Percentiles rank a stretch among this genome's conserved stretches.
phyloP scores from a whole-genome alignment of 2,113 vertebrate species.

The Fregata magnificens region DNA sequence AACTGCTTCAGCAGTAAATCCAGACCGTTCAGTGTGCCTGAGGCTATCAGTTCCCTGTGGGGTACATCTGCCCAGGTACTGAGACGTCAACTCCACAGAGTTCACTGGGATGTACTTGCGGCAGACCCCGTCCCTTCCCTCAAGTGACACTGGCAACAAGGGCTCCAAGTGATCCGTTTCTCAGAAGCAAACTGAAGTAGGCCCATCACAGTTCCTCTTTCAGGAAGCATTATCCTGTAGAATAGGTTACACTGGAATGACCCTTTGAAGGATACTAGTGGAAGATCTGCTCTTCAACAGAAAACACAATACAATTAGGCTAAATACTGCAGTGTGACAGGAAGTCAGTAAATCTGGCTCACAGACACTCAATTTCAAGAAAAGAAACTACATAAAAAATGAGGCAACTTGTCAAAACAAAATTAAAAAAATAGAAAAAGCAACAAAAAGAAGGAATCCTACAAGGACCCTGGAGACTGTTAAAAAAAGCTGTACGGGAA shows the following conservation, averaged over 20 bases:
- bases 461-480: neutral
- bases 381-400: neutral
- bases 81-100: neutral
- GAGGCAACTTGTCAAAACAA: neutral
- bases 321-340: neutral
- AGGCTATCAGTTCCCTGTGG: neutral
- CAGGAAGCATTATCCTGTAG: neutral
- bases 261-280: neutral
- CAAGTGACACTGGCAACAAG: neutral
- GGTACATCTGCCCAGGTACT: neutral
- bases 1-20: neutral
- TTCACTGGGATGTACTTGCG: neutral
- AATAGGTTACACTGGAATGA: neutral
- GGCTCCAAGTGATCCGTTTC: neutral
- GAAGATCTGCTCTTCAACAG: neutral
- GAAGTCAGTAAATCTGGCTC: neutral
- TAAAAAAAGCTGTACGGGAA: neutral
- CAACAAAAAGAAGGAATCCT: neutral
- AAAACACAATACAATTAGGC: neutral
- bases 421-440: neutral
- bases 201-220: no score
- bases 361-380: neutral
- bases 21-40: neutral
- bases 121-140: neutral
- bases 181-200: neutral